Base-by-base conservation (phyloP, 2,113 vertebrate species). In the Rhegmatorhina hoffmannsi region DNA sequence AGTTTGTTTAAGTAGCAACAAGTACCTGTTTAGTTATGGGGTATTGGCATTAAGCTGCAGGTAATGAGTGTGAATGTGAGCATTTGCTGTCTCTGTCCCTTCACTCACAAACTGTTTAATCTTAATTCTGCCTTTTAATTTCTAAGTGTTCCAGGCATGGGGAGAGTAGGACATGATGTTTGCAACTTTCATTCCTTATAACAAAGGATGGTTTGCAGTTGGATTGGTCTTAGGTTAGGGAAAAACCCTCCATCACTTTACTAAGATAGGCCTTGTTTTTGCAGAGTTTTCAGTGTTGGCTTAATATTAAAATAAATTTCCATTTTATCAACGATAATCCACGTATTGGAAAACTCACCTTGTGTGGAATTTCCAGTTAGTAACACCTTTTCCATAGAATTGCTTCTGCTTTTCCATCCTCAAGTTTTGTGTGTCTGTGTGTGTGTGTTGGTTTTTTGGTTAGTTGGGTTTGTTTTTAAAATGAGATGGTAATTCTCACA, bases 41-140 rank as follows among this genome's bases (percentile, higher is more conserved):
- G 4, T 31, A 8, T 2, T 86, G 46, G 5, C n/a, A 56, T 64
- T 60, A 49, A 47, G 17, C 14, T 74, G 11, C 40, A n/a, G 13
- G 6, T 53, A 18, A 36, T 64, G 34, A 25, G 17, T 0, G 0
- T 52, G 9, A 43, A 23, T 62, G 29, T 64, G 25, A 73, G 31
- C 24, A 34, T 73, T 79, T 76, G 15, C 58, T 47, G 3, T 69
- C 19, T 52, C 43, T 79, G 43, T 75, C 38, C 9, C 20, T 46
- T 85, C 17, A 12, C 12, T 83, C 49, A 21, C 11, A 43, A 64
- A 9, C 46, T 81, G 16, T 59, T 86, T 62, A 8, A 9, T 56
- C 28, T 64, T 86, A 9, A 6, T 73, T 87, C 49, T 83, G 2
- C 25, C 7, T 73, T 44, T 38, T 83, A 25, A 31, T 18, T 80